A percentile compares a stretch with the other conserved stretches of the same genome.
phyloP scores from a whole-genome alignment of 2,888 invertebrate genomes.

The Philopedon plagiatum region DNA sequence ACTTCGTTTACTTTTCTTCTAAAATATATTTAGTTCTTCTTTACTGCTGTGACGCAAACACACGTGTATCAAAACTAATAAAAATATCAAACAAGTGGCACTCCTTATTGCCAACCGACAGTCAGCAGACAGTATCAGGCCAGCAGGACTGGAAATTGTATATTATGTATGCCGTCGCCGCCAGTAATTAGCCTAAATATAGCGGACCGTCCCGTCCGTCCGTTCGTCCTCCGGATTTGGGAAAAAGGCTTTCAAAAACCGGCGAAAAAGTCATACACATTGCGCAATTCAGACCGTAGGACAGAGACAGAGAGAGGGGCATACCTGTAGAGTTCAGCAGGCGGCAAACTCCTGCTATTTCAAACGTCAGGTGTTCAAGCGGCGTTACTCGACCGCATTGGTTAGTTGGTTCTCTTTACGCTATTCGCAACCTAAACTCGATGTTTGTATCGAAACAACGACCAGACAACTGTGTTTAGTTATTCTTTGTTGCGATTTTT shows the following conservation, averaged over 20 bases:
- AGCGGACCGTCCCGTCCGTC: constrained; percentile 4
- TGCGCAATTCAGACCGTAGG: constrained; percentile 33
- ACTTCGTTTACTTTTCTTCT: too few relatives aligned
- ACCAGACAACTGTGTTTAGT: constrained; percentile 25
- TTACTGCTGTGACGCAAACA: too few relatives aligned
- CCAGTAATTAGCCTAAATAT: constrained; percentile 40
- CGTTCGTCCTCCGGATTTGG: constrained; percentile 15
- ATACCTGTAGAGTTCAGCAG: constrained; percentile 62
- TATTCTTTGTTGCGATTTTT: constrained; percentile 29
- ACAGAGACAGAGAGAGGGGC: constrained; percentile 18
- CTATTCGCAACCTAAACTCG: constrained; percentile 37
- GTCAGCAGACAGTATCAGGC: not conserved
- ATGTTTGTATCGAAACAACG: constrained; percentile 36
- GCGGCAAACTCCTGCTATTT: constrained; percentile 43
- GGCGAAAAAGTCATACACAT: constrained; percentile 28
- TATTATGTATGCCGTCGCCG: constrained; percentile 16
- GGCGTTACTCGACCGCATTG: constrained; percentile 32
- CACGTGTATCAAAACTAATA: too few relatives aligned
- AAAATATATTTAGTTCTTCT: too few relatives aligned
- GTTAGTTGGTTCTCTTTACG: constrained; percentile 34
- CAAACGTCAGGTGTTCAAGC: constrained; percentile 44
- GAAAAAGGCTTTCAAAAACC: too few relatives aligned
- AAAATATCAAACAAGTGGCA: not conserved
- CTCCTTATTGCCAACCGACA: not conserved
- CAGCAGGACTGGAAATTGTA: constrained; percentile 2